Conservation (phyloP, 2,888 invertebrate genomes). For the Julus scanicus region DNA sequence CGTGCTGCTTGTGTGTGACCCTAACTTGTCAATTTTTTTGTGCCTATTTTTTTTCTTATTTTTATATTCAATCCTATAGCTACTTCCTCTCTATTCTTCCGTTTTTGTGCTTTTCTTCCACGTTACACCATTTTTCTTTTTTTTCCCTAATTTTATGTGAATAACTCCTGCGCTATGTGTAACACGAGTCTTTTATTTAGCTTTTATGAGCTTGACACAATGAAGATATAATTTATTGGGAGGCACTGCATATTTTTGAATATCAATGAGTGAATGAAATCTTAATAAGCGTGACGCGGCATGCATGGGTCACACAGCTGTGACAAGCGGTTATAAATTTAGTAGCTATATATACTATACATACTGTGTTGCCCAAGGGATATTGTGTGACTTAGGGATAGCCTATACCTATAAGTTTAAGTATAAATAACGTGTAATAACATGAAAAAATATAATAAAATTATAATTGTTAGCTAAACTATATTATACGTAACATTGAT, state of each 20-base stretch:
- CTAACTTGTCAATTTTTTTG: constrained; percentile 43
- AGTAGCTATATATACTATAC: neutral
- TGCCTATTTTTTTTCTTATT: neutral
- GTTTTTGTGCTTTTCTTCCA: constrained; percentile 1
- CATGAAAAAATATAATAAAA: too few relatives aligned
- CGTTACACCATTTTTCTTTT: constrained; percentile 10
- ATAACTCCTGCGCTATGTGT: constrained; percentile 43
- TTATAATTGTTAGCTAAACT: too few relatives aligned
- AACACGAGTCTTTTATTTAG: constrained; percentile 37
- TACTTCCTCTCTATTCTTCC: constrained; percentile 29
- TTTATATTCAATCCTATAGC: constrained; percentile 44
- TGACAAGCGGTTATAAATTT: constrained; percentile 43
- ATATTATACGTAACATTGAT: too few relatives aligned
- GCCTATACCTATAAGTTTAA: neutral
- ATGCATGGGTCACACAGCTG: constrained; percentile 30
- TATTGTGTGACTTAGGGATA: neutral
- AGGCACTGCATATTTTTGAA: constrained; percentile 45
- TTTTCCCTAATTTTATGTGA: constrained; percentile 35
- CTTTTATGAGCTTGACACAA: constrained; percentile 34
- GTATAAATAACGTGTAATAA: too few relatives aligned
- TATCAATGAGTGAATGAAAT: constrained; percentile 45
- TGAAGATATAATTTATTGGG: constrained; percentile 42
- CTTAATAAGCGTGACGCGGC: constrained; percentile 43
- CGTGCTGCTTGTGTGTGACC: constrained; percentile 12
- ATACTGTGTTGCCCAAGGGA: neutral